phyloP scores from a whole-genome alignment of 2,113 vertebrate species.

The Phalacrocorax pelagicus region DNA sequence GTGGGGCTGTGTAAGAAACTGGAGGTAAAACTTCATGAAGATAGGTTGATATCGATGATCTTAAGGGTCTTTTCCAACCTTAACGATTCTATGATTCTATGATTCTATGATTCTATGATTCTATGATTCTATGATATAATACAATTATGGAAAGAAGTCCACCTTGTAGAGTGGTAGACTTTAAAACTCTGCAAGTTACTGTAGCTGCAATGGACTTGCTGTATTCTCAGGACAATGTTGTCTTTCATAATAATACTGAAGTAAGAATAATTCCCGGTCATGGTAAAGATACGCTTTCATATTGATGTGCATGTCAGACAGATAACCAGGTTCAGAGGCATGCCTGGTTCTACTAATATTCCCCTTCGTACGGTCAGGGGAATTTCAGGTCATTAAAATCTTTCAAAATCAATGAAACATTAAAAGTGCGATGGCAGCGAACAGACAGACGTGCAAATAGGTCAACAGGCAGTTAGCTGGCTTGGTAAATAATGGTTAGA shows the following conservation, averaged over 20 bases:
- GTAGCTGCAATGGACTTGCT: background rate
- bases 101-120: too few species aligned
- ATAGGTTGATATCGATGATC: background rate
- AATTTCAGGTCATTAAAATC: constrained; percentile 15
- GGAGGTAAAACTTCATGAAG: background rate
- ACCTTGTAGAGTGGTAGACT: background rate
- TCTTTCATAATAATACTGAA: background rate
- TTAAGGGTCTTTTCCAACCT: too few species aligned
- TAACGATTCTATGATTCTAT: too few species aligned
- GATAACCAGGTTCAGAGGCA: background rate
- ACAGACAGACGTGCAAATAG: background rate
- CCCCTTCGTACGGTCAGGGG: background rate
- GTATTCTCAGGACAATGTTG: background rate
- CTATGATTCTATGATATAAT: background rate
- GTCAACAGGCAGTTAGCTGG: background rate
- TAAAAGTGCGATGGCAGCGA: background rate
- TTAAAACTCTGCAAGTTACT: background rate
- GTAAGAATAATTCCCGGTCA: background rate
- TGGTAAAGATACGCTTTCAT: background rate
- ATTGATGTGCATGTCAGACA: background rate
- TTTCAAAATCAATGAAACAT: constrained; percentile 30
- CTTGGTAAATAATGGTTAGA: background rate
- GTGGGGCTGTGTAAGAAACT: background rate
- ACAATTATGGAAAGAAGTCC: background rate
- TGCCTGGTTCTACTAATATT: background rate